A percentile compares a stretch with the other conserved stretches of the same genome.
Evolutionary conservation across 2,797 vertebrate species (phyloP).

Genomic region (Ptychadena robeensis): DNA sequence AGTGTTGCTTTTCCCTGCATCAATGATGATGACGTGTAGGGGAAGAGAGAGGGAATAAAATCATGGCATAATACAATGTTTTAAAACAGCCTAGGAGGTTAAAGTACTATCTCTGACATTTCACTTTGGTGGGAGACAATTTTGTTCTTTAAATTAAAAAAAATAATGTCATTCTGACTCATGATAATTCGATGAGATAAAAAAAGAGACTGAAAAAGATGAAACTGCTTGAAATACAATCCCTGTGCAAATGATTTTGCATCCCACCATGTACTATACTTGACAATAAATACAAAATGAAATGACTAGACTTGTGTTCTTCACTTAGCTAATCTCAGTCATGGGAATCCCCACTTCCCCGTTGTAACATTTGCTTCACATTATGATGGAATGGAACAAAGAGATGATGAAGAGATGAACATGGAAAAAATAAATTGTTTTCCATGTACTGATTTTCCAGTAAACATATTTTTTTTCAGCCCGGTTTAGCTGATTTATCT

Average conservation of each 20-base stretch:
- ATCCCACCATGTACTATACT: neutral
- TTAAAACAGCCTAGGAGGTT: too few species aligned
- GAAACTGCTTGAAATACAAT: too few species aligned
- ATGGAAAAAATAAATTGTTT: neutral
- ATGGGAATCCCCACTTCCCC: neutral
- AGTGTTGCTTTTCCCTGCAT: too few species aligned
- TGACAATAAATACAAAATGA: neutral
- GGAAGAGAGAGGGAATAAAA: too few species aligned
- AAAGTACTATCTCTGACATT: too few species aligned
- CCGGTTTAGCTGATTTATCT: neutral
- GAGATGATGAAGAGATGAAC: neutral
- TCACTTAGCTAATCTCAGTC: neutral
- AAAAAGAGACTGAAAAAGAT: neutral
- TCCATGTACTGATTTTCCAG: neutral
- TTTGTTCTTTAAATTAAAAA: too few species aligned
- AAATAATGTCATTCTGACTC: neutral
- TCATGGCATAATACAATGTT: too few species aligned
- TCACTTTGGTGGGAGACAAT: too few species aligned
- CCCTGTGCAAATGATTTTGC: neutral
- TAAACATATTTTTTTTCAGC: neutral
- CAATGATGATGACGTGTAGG: too few species aligned
- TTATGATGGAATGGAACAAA: neutral
- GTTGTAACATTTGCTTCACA: neutral
- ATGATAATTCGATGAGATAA: neutral
- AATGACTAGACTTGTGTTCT: neutral